Percentiles rank a stretch among this genome's conserved stretches.
These are phyloP conservation scores for Percopsis omiscomaycus DNA, from an alignment of 2,797 vertebrate genomes.

Conservation along the genomic window DNA sequence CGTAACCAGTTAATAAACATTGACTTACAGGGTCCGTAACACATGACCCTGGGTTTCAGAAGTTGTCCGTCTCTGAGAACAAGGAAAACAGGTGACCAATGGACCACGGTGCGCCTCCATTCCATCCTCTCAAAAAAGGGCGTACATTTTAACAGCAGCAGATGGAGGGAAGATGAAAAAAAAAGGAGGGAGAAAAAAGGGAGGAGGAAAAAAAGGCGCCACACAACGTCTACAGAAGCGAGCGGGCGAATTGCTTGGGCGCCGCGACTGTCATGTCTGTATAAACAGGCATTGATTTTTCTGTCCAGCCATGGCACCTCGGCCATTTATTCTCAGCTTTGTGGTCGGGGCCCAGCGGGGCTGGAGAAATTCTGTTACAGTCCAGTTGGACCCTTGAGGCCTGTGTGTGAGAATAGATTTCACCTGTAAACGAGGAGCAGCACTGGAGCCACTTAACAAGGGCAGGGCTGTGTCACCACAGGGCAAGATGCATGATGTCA, in stretches of 20 bases:
- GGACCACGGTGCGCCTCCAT: conserved; percentile 39
- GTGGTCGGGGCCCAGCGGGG: conserved; percentile 94
- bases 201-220: conserved; percentile 30
- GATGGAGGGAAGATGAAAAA: conserved; percentile 38
- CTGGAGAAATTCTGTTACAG: conserved; percentile 99
- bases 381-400: conserved; percentile 93
- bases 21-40: conserved; percentile 23
- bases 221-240: conserved; percentile 60
- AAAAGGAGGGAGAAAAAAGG: conserved; percentile 18
- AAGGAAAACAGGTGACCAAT: conserved; percentile 36
- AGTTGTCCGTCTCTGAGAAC: conserved; percentile 44
- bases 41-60: conserved; percentile 46
- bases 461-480: conserved; percentile 71
- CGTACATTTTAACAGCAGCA: conserved; percentile 61
- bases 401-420: conserved; percentile 99
- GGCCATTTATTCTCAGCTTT: conserved; percentile 99
- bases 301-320: conserved; percentile 97
- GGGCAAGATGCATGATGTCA: conserved; percentile 69
- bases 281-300: conserved; percentile 99
- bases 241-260: conserved; percentile 76
- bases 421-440: conserved; percentile 89
- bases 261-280: conserved; percentile 96
- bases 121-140: conserved; percentile 39
- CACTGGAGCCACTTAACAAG: conserved; percentile 75
- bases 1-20: conserved; percentile 38